Evolutionary conservation across 2,113 vertebrate genomes (phyloP).

Genomic region (Eolophus roseicapilla): DNA sequence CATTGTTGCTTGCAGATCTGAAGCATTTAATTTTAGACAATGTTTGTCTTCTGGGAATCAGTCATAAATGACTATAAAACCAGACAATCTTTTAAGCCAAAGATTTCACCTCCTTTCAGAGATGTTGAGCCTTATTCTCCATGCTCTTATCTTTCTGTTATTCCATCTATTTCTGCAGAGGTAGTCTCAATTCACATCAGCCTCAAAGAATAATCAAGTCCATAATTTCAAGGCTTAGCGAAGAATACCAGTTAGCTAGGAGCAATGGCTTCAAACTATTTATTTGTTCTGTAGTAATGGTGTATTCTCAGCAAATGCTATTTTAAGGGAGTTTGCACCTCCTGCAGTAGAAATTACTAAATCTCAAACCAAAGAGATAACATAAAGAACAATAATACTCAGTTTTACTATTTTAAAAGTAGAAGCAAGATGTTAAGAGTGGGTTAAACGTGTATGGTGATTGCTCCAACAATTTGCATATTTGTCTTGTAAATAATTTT

Average conservation of each 20-base stretch:
- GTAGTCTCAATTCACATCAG: neutral
- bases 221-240: neutral
- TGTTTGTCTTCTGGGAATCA: neutral
- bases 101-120: neutral
- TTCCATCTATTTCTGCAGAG: neutral
- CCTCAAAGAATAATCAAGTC: neutral
- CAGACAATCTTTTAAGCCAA: neutral
- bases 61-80: neutral
- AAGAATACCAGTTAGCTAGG: neutral
- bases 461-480: neutral
- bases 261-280: neutral
- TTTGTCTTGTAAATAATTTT: neutral
- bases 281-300: neutral
- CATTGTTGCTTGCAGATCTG: constrained; percentile 17
- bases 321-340: neutral
- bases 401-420: neutral
- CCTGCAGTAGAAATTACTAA: neutral
- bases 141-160: neutral
- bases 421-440: neutral
- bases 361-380: neutral
- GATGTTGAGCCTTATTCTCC: neutral
- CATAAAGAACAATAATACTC: neutral
- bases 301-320: neutral
- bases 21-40: constrained; percentile 35
- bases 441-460: neutral